These are phyloP conservation scores for Stramonita haemastoma DNA, from an alignment of 2,888 invertebrate species.

Conservation along the genomic window DNA sequence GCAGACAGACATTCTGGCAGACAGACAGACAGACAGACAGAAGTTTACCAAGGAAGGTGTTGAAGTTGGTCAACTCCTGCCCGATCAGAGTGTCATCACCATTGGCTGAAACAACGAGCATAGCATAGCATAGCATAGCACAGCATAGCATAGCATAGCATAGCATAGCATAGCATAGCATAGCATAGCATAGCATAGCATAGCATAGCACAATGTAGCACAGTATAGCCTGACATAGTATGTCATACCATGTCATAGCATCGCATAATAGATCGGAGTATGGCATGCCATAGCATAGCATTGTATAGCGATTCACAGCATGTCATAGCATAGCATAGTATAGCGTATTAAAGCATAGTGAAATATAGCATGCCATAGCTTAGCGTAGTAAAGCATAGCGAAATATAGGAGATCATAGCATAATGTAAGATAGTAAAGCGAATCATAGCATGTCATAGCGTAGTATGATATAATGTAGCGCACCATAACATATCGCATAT, in stretches of 20 bases:
- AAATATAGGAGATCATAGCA: not conserved
- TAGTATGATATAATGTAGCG: no score
- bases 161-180: no score
- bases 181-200: not conserved
- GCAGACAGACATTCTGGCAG: no score
- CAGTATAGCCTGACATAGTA: not conserved
- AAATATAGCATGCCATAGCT: not conserved
- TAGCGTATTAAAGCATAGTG: not conserved
- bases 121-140: no score
- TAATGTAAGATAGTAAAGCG: not conserved
- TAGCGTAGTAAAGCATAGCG: not conserved
- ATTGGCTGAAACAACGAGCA: not conserved
- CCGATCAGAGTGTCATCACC: not conserved
- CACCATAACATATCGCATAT: no score
- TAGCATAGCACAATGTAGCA: not conserved
- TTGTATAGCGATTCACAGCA: no score
- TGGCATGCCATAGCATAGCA: not conserved
- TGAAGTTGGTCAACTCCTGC: no score
- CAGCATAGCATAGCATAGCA: no score
- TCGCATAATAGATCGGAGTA: not conserved
- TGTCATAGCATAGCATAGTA: not conserved
- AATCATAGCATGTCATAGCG: not conserved
- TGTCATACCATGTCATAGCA: not conserved
- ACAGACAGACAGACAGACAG: no score
- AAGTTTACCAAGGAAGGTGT: no score